Evolutionary conservation across 2,888 invertebrate genomes (phyloP), one percentile per base, ranked within the genome.

Genomic region (Girardia tigrina): DNA sequence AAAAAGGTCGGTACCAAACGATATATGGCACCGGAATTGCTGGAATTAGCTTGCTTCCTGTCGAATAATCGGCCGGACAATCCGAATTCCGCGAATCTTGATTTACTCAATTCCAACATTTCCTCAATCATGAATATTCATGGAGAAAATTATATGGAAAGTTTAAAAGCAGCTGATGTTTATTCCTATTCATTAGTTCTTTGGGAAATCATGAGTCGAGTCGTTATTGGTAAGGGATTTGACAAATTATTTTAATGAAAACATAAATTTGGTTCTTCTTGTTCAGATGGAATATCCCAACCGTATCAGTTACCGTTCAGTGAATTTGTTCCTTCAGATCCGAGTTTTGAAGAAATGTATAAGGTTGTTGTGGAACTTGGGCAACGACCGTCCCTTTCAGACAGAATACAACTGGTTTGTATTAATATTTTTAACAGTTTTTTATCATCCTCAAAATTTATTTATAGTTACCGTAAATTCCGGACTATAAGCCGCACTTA

Each of bases 181-280:
- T 97, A 97, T 82, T 95, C 95, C 0, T 94, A 92, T 83, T 94
- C 93, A 1, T 87, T 95, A 78, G 93, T 95, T 12, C 86, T 95
- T 1, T 95, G 95, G 95, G 95, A 97, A 84, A 88, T 95, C 80
- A 89, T 91, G 71, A 90, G 93, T 0, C 77, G 83, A 4, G 27
- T n/a, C 8, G 23, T 26, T 69, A 12, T 56, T 56, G 56, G 56
- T 56, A 8, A 4, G n/a, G n/a, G n/a, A n/a, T n/a, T n/a, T n/a
- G n/a, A n/a, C n/a, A n/a, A n/a, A n/a, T n/a, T n/a, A n/a, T n/a
- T n/a, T n/a, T n/a, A n/a, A n/a, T n/a, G n/a, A n/a, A n/a, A n/a
- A n/a, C n/a, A n/a, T n/a, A n/a, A n/a, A 56, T 12, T 56, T 56
- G 4, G 4, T 56, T 56, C 4, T 8, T n/a, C n/a, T n/a, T n/a